Conservation (phyloP, 2,113 vertebrate species). For the Setophaga petechia region DNA sequence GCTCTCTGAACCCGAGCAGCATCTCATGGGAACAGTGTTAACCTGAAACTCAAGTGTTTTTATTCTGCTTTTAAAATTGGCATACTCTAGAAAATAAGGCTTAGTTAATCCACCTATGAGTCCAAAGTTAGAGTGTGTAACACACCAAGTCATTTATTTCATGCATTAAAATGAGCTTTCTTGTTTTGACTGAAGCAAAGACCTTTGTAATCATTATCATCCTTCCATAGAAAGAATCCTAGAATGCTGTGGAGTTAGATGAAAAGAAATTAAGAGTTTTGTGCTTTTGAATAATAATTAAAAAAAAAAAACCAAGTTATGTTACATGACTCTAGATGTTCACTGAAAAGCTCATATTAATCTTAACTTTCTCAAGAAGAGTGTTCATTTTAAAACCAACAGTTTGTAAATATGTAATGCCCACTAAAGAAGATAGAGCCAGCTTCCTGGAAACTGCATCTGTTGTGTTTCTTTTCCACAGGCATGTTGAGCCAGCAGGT, state of each 20-base stretch:
- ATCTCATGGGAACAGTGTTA: slow-evolving; percentile 35
- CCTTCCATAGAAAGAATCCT: slow-evolving; percentile 56
- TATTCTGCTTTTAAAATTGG: slow-evolving; percentile 53
- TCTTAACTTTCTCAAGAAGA: slow-evolving; percentile 59
- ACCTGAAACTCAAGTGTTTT: slow-evolving; percentile 5
- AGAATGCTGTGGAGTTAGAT: slow-evolving; percentile 24
- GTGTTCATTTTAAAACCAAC: slow-evolving; percentile 57
- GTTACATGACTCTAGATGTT: slow-evolving; percentile 60
- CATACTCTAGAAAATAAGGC: slow-evolving; percentile 27
- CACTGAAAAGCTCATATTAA: slow-evolving; percentile 47
- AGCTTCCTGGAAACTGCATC: slow-evolving; percentile 67
- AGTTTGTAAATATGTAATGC: slow-evolving; percentile 64
- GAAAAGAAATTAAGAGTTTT: slow-evolving; percentile 30
- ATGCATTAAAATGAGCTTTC: slow-evolving; percentile 58
- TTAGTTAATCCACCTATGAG: slow-evolving; percentile 35
- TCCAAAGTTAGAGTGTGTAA: slow-evolving; percentile 32
- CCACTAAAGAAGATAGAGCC: slow-evolving; percentile 62
- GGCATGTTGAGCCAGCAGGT: slow-evolving; percentile 59
- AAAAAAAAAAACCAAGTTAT: not conserved
- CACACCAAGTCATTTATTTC: slow-evolving; percentile 37
- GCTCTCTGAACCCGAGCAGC: not conserved
- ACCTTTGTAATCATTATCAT: slow-evolving; percentile 35
- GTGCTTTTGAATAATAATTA: not conserved
- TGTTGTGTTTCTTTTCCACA: slow-evolving; percentile 33
- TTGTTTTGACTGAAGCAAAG: slow-evolving; percentile 54